Evolutionary conservation across 2,888 invertebrate genomes (phyloP), one percentile per base, ranked within the genome.

Genomic region (Girardia tigrina): DNA sequence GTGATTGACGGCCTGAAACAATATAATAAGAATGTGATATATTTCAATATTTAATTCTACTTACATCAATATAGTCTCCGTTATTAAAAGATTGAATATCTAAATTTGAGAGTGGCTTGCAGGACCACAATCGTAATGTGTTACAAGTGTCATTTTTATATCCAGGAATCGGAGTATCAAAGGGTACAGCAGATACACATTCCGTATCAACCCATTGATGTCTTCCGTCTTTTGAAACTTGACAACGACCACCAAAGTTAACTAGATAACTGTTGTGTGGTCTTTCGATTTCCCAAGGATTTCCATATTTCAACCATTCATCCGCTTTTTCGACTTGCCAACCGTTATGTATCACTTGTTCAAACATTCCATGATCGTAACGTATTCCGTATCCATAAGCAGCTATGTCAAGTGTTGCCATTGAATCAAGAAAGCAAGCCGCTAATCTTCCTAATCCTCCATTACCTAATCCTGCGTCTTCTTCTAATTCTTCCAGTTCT

Each of bases 311-410:
- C 80, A 98, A 87, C 98, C 98, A 99, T 85, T 99, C 97, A 82
- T 99, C 98, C 0, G 98, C 97, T 83, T 97, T 95, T 85, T 99
- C 98, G 75, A 90, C 81, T 86, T 97, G 94, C 85, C 94, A 95
- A 1, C 97, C 95, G 81, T 95, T 90, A 79, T 89, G 88, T 80
- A 98, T 94, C 85, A 91, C 90, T 85, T 98, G 98, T 0, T 94
- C 90, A 84, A 98, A 99, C 82, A 99, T 98, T 79, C 98, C 98
- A 84, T 98, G 99, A 83, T 99, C 98, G 85, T 99, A 99, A 80
- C 98, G 89, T 79, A 97, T 90, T 82, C 94, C 98, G 86, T 98
- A 99, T 79, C 98, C 98, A 84, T 97, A 97, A 20, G 97, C 97
- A 72, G 98, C 94, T 82, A 99, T 87, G 26, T 95, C 95, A 29